A percentile compares a stretch with the other conserved stretches of the same genome.
phyloP scores from a whole-genome alignment of 2,797 vertebrate genomes.

The Megalops cyprinoides region DNA sequence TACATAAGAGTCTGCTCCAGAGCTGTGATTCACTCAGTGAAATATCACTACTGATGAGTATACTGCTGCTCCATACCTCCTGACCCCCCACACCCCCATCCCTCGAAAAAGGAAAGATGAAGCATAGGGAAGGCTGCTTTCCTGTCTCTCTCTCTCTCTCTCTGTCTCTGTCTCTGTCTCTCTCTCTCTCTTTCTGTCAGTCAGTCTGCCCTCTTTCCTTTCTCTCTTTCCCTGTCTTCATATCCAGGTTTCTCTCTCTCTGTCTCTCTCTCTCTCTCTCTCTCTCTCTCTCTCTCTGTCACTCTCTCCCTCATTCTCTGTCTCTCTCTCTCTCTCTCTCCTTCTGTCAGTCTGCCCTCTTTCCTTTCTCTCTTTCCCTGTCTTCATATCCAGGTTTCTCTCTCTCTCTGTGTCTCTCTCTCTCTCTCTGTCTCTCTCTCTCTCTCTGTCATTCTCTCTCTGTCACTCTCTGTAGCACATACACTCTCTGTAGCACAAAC shows the following conservation, averaged over 20 bases:
- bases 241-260: slow-evolving; percentile 32
- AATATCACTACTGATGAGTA: no score
- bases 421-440: not conserved
- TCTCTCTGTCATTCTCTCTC: no score
- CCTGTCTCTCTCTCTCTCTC: not conserved
- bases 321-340: not conserved
- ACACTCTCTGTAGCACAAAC: no score
- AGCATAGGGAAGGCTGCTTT: no score
- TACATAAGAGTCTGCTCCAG: no score
- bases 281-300: not conserved
- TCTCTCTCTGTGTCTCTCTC: slow-evolving; percentile 16
- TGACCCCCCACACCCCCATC: no score
- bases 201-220: not conserved
- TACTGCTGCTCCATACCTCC: no score
- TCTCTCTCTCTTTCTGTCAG: not conserved
- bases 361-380: not conserved
- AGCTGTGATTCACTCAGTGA: no score
- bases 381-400: slow-evolving; percentile 27
- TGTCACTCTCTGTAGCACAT: no score
- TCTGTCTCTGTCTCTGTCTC: not conserved
- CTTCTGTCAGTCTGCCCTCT: not conserved
- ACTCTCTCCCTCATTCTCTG: not conserved
- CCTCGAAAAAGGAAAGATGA: no score
- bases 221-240: not conserved
- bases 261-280: not conserved